A percentile compares a stretch with the other conserved stretches of the same genome.
These are phyloP conservation scores for Erebia epiphron DNA, from an alignment of 2,888 invertebrate genomes.

Conservation along the genomic window DNA sequence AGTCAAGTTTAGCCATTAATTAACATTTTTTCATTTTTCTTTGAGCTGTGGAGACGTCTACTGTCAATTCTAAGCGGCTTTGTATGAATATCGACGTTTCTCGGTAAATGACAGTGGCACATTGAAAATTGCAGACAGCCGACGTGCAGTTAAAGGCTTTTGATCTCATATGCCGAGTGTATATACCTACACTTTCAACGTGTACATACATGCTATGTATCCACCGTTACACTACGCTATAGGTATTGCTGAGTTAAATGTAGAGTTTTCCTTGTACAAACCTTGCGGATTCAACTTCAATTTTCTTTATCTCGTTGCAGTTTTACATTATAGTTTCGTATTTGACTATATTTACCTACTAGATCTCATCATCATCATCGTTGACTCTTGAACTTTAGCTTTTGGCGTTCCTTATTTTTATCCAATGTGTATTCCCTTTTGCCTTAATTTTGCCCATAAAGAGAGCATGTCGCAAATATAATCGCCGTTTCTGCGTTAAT, in stretches of 20 bases:
- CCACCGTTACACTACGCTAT: background rate
- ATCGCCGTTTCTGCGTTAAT: no score
- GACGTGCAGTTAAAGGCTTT: slow-evolving; percentile 17
- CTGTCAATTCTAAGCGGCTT: slow-evolving; percentile 29
- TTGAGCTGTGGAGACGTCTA: slow-evolving; percentile 30
- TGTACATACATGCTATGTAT: slow-evolving; percentile 7
- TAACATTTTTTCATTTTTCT: background rate
- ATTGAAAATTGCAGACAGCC: slow-evolving; percentile 24
- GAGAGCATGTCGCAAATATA: no score
- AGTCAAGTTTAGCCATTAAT: no score
- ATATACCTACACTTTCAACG: background rate
- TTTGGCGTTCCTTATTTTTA: no score
- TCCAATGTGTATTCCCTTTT: no score
- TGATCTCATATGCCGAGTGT: slow-evolving; percentile 9
- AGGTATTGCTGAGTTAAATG: background rate
- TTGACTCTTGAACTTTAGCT: no score
- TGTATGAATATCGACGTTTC: slow-evolving; percentile 35
- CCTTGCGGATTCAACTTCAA: background rate
- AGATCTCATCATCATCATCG: no score
- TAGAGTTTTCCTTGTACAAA: background rate
- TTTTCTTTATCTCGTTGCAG: no score
- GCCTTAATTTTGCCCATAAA: no score
- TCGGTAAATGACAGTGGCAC: slow-evolving; percentile 31
- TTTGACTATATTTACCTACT: no score
- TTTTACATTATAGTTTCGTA: no score